These are phyloP conservation scores for Agrypnus murinus DNA, from an alignment of 2,888 invertebrate genomes.

Conservation along the genomic window DNA sequence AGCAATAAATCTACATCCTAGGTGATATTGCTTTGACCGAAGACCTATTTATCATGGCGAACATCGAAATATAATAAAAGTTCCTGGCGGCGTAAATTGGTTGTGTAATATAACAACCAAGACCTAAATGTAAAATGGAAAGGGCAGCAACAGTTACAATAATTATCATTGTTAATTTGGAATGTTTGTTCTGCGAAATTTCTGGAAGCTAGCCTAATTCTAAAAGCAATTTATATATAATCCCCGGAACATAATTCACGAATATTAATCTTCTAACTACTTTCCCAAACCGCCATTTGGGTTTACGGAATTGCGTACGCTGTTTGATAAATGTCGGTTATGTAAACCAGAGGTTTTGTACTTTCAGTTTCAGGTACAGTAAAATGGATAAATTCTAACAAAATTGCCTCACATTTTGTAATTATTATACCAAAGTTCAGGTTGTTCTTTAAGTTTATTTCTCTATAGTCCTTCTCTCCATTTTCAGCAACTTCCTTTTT, in stretches of 20 bases:
- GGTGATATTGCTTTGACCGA: conserved; percentile 31
- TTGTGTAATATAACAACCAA: no score
- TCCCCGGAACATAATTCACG: conserved; percentile 40
- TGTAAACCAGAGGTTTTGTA: conserved; percentile 21
- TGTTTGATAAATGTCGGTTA: conserved; percentile 29
- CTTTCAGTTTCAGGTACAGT: no score
- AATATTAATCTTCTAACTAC: conserved; percentile 38
- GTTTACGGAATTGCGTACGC: conserved; percentile 36
- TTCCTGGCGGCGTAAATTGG: neutral
- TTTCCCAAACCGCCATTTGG: conserved; percentile 39
- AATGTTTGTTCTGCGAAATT: conserved; percentile 8
- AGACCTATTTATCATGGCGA: conserved; percentile 24
- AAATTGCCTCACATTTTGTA: conserved; percentile 2
- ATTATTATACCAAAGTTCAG: no score
- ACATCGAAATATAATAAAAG: conserved; percentile 22
- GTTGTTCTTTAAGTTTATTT: no score
- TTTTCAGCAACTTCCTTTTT: no score
- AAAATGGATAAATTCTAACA: conserved; percentile 14
- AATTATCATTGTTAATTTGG: conserved; percentile 23
- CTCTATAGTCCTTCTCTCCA: no score
- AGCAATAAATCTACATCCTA: conserved; percentile 27
- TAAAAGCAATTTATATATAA: conserved; percentile 40
- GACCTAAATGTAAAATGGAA: no score
- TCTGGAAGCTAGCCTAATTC: conserved; percentile 23
- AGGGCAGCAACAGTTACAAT: conserved; percentile 18